A percentile compares a stretch with the other conserved stretches of the same genome.
Evolutionary conservation across 2,888 invertebrate species (phyloP).

Genomic region (Lycocerus yunnanus): DNA sequence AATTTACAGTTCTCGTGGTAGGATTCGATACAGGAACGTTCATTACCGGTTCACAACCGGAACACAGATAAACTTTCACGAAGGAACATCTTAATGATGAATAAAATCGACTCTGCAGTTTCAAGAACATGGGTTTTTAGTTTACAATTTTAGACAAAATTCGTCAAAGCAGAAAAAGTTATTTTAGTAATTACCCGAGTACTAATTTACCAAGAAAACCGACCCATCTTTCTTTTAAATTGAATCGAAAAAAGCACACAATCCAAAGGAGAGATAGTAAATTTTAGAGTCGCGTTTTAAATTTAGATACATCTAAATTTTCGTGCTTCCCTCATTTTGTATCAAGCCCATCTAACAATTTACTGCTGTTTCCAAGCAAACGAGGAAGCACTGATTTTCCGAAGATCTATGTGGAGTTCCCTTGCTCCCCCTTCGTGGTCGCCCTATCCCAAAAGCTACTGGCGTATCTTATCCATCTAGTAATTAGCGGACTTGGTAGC

Average conservation of each 20-base stretch:
- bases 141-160: neutral
- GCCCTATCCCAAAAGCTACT: conserved; percentile 8
- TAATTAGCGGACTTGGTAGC: conserved; percentile 25
- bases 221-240: neutral
- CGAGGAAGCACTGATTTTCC: conserved; percentile 25
- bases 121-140: neutral
- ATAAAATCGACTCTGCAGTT: conserved; percentile 37
- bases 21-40: conserved; percentile 40
- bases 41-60: conserved; percentile 42
- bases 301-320: conserved; percentile 29
- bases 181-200: neutral
- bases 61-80: conserved; percentile 37
- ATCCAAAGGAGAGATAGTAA: conserved; percentile 9
- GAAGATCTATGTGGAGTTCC: conserved; percentile 19
- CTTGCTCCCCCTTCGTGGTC: conserved; percentile 11
- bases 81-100: conserved; percentile 41
- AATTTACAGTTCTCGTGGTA: conserved; percentile 34
- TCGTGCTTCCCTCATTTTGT: conserved; percentile 24
- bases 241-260: neutral
- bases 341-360: conserved; percentile 26
- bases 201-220: neutral
- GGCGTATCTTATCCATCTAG: conserved; percentile 24
- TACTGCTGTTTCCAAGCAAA: conserved; percentile 26
- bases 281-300: conserved; percentile 21
- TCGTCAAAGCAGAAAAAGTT: neutral